Evolutionary conservation across 2,113 vertebrate genomes (phyloP).

Genomic region (Labeo rohita): DNA sequence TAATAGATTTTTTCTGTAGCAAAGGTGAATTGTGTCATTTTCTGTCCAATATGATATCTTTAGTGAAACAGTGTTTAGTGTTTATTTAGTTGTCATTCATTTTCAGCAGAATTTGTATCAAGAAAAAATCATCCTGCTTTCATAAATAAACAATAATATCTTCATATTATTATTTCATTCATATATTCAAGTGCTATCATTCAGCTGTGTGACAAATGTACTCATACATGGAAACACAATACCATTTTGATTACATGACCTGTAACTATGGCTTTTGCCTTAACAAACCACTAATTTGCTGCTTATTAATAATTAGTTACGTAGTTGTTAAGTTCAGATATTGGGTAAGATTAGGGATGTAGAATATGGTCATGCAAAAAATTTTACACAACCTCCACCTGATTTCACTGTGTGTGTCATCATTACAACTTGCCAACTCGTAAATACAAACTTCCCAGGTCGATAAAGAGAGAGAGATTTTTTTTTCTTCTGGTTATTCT

Average conservation of each 20-base stretch:
- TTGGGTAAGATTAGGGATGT: too few relatives aligned
- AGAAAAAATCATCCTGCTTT: not conserved
- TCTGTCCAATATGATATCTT: not conserved
- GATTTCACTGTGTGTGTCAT: too few relatives aligned
- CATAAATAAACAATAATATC: not conserved
- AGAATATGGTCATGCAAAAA: not conserved
- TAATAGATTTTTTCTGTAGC: not conserved
- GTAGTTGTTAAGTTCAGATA: too few relatives aligned
- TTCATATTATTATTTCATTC: not conserved
- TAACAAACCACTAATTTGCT: too few relatives aligned
- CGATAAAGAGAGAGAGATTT: not conserved
- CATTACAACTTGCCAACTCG: not conserved
- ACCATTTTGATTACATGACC: not conserved
- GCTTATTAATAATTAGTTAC: too few relatives aligned
- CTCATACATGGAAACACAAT: not conserved
- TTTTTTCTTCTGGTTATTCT: not conserved
- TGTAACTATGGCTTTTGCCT: too few relatives aligned
- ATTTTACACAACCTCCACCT: not conserved
- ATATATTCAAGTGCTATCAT: not conserved
- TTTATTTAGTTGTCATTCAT: not conserved
- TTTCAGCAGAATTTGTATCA: not conserved
- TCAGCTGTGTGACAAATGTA: not conserved
- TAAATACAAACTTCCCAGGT: too few relatives aligned
- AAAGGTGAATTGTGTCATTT: not conserved
- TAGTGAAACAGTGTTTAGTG: not conserved